A percentile compares a stretch with the other conserved stretches of the same genome.
Conservation (phyloP, 1,140 invertebrate species). For the Meloidogyne exigua region DNA sequence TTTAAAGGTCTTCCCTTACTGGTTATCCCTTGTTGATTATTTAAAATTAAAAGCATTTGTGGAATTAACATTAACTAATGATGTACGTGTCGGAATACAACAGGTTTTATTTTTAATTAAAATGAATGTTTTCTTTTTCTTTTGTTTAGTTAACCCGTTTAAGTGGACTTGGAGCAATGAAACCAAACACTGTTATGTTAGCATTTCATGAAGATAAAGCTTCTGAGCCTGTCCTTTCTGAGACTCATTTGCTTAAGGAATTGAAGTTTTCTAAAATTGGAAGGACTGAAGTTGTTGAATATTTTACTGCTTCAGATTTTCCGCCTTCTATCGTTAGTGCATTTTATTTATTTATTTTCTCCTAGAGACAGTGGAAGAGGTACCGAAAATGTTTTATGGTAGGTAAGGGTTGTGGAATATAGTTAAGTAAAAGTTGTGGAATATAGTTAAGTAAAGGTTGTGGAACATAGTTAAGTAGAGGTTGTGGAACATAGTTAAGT, state of each 20-base stretch:
- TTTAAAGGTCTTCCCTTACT: conserved; percentile 60
- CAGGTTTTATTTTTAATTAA: conserved; percentile 68
- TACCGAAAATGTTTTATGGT: too few relatives aligned
- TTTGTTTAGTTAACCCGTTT: conserved; percentile 74
- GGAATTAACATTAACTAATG: conserved; percentile 82
- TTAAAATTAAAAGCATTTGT: conserved; percentile 81
- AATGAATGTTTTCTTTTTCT: background rate
- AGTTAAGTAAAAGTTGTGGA: too few relatives aligned
- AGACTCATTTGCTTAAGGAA: conserved; percentile 60
- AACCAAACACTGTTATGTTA: conserved; percentile 73
- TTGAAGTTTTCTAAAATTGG: conserved; percentile 63
- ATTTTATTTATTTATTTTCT: conserved; percentile 1
- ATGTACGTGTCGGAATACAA: conserved; percentile 82
- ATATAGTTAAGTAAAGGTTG: background rate
- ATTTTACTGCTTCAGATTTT: conserved; percentile 70
- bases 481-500: too few relatives aligned
- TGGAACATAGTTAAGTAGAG: background rate
- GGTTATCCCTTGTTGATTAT: conserved; percentile 62
- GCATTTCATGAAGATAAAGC: conserved; percentile 74
- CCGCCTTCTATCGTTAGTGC: conserved; percentile 66
- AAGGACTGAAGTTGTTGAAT: conserved; percentile 71
- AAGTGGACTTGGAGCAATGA: conserved; percentile 95
- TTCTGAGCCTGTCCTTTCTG: conserved; percentile 49
- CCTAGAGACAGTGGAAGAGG: too few relatives aligned
- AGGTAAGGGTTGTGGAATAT: too few relatives aligned